These are phyloP conservation scores for Sarcophaga caerulescens DNA, from an alignment of 2,888 invertebrate species.

Conservation along the genomic window DNA sequence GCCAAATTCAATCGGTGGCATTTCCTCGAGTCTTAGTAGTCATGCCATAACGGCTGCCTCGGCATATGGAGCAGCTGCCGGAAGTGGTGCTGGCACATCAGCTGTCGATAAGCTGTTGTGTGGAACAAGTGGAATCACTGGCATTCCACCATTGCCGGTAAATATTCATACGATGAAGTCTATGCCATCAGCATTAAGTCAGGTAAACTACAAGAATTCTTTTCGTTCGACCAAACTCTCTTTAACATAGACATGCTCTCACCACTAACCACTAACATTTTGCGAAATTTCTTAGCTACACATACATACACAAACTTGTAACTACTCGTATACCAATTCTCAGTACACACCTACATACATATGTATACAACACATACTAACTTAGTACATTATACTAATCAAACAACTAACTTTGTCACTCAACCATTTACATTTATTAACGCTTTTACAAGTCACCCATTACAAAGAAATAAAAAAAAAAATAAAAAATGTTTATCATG, in stretches of 20 bases:
- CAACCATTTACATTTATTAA: background rate
- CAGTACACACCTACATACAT: too few species aligned
- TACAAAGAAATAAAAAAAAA: background rate
- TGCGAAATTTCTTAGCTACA: background rate
- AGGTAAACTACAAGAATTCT: constrained; percentile 79
- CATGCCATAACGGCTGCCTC: constrained; percentile 85
- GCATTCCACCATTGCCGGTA: constrained; percentile 80
- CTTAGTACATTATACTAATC: background rate
- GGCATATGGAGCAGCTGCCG: constrained; percentile 72
- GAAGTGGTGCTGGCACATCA: constrained; percentile 76
- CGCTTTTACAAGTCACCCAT: background rate
- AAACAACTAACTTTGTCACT: background rate
- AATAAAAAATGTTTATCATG: too few species aligned
- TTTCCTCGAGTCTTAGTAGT: constrained; percentile 87
- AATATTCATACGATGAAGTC: constrained; percentile 81
- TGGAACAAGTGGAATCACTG: constrained; percentile 80
- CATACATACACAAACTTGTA: too few species aligned
- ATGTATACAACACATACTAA: background rate
- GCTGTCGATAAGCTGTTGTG: constrained; percentile 82
- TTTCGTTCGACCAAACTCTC: constrained; percentile 22
- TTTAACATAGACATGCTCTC: constrained; percentile 13
- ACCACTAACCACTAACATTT: background rate
- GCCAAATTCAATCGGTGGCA: constrained; percentile 80
- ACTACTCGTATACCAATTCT: too few species aligned
- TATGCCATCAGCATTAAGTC: constrained; percentile 81